Evolutionary conservation across 2,797 vertebrate species (phyloP).

Genomic region (Heliangelus exortis): DNA sequence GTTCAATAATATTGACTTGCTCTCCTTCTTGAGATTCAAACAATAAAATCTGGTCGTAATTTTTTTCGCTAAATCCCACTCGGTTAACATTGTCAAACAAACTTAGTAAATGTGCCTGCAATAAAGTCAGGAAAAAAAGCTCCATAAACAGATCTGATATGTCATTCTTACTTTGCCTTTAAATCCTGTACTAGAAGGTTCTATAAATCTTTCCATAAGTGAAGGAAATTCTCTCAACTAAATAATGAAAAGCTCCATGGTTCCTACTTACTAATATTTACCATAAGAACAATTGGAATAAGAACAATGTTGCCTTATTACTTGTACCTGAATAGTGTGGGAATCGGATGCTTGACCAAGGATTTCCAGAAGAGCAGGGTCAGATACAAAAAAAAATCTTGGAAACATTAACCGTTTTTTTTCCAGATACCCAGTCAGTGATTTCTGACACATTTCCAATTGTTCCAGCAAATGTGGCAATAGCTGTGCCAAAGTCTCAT

Average conservation of each 20-base stretch:
- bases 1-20: constrained; percentile 79
- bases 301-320: not conserved
- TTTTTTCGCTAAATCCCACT: constrained; percentile 83
- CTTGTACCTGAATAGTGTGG: constrained; percentile 85
- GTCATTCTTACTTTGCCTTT: not conserved
- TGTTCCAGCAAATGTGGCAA: constrained; percentile 75
- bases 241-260: not conserved
- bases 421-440: constrained; percentile 88
- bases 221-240: not conserved
- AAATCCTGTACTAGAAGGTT: not conserved
- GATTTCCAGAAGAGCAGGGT: constrained; percentile 87
- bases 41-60: constrained; percentile 85
- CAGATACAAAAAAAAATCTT: constrained; percentile 89
- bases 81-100: constrained; percentile 88
- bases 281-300: not conserved
- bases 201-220: not conserved
- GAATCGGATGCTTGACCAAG: constrained; percentile 89
- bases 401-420: constrained; percentile 87
- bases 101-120: constrained; percentile 84
- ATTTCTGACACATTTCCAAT: constrained; percentile 89
- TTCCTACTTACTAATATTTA: not conserved
- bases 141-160: not conserved
- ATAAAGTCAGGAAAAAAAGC: not conserved
- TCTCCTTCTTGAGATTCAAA: constrained; percentile 90
- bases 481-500: constrained; percentile 84